phyloP scores from a whole-genome alignment of 2,113 vertebrate species.

The Thamnophis sirtalis region DNA sequence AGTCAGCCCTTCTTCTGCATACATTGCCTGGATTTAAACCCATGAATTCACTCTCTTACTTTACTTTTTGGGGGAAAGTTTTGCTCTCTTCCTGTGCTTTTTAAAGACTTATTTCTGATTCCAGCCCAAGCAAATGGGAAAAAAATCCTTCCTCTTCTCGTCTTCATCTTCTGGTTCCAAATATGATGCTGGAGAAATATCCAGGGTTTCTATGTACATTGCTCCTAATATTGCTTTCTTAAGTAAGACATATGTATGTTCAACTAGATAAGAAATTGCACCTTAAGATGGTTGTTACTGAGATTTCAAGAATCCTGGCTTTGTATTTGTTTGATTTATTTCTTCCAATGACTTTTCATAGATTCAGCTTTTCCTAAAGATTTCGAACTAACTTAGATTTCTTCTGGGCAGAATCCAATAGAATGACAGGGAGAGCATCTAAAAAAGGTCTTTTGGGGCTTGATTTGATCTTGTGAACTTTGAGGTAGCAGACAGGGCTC shows the following conservation, averaged over 20 bases:
- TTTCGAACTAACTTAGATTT: neutral
- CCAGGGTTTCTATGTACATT: neutral
- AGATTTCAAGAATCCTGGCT: neutral
- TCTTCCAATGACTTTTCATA: neutral
- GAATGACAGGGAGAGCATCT: neutral
- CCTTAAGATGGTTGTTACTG: neutral
- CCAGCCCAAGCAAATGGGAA: neutral
- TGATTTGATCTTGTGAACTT: neutral
- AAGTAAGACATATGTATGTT: neutral
- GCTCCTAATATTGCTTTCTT: neutral
- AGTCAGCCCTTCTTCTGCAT: neutral
- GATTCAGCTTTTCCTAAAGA: neutral
- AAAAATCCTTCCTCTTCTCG: neutral
- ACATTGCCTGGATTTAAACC: neutral
- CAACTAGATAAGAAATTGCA: neutral
- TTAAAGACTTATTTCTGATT: neutral
- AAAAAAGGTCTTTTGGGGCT: neutral
- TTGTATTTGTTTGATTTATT: neutral
- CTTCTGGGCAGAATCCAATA: neutral
- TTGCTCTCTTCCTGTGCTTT: neutral
- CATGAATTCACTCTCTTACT: neutral
- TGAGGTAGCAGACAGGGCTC: neutral
- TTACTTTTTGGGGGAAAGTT: neutral
- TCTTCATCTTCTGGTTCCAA: neutral
- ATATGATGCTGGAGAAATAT: neutral